Evolutionary conservation across 2,113 vertebrate species (phyloP).

Genomic region (Boulengeromyrus knoepffleri): DNA sequence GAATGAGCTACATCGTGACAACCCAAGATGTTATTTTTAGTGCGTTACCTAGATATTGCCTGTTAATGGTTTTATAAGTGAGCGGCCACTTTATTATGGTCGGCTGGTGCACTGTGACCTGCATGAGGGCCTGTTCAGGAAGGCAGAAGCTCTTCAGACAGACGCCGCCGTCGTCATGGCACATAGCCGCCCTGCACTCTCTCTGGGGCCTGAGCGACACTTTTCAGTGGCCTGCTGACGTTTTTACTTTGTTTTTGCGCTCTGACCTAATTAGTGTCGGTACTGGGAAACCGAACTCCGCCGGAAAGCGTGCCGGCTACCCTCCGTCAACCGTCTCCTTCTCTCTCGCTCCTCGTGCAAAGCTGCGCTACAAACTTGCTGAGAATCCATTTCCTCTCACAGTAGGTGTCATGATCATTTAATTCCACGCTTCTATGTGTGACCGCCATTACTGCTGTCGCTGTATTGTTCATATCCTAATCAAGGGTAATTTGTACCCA

Average conservation of each 20-base stretch:
- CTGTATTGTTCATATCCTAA: background rate
- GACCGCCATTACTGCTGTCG: background rate
- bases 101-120: background rate
- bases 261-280: background rate
- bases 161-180: background rate
- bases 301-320: background rate
- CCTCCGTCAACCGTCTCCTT: background rate
- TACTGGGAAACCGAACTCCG: background rate
- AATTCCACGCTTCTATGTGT: background rate
- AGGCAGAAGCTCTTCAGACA: background rate
- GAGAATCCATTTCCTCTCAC: background rate
- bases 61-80: background rate
- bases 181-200: background rate
- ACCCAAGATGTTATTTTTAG: background rate
- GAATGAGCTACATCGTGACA: background rate
- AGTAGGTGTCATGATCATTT: background rate
- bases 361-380: no score
- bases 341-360: background rate
- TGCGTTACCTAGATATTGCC: background rate
- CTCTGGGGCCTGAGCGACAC: background rate
- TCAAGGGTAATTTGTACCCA: background rate
- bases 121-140: background rate
- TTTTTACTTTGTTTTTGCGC: background rate
- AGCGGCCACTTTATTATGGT: background rate
- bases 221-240: background rate